phyloP scores from a whole-genome alignment of 2,888 invertebrate genomes.

The Willowsia nigromaculata region DNA sequence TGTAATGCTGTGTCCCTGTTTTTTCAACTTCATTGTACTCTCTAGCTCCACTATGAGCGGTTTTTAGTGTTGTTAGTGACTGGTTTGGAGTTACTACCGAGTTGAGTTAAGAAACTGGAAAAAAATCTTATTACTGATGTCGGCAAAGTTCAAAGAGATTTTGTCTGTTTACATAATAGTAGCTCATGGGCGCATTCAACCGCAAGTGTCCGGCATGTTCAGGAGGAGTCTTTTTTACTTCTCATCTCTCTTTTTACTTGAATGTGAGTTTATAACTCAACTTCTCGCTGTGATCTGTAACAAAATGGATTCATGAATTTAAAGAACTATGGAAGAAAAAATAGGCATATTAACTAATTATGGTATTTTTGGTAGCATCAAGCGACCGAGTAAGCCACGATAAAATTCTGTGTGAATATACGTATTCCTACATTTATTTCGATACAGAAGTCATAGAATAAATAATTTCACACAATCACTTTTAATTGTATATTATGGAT shows the following conservation, averaged over 20 bases:
- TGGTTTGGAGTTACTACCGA: slow-evolving; percentile 40
- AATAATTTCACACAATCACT: no score
- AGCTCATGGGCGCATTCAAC: slow-evolving; percentile 77
- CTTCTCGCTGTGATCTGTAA: slow-evolving; percentile 52
- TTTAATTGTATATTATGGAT: no score
- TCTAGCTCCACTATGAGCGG: not conserved
- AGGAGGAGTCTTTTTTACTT: slow-evolving; percentile 65
- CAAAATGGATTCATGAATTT: slow-evolving; percentile 23
- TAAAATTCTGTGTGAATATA: no score
- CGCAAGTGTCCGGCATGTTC: slow-evolving; percentile 76
- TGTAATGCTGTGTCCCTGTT: not conserved
- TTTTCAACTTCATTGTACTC: not conserved
- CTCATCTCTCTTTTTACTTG: slow-evolving; percentile 1
- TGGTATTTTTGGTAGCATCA: not conserved
- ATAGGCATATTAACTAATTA: not conserved
- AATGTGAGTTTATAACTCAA: slow-evolving; percentile 14
- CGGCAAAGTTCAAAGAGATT: slow-evolving; percentile 76
- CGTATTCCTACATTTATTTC: no score
- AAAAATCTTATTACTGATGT: slow-evolving; percentile 76
- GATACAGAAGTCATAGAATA: no score
- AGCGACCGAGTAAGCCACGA: no score
- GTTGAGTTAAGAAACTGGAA: slow-evolving; percentile 62
- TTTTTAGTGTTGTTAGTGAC: not conserved
- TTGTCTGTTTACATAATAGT: slow-evolving; percentile 77
- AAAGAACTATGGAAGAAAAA: not conserved